Evolutionary conservation across 1,140 invertebrate genomes (phyloP).

Genomic region (Drosophila obscura): DNA sequence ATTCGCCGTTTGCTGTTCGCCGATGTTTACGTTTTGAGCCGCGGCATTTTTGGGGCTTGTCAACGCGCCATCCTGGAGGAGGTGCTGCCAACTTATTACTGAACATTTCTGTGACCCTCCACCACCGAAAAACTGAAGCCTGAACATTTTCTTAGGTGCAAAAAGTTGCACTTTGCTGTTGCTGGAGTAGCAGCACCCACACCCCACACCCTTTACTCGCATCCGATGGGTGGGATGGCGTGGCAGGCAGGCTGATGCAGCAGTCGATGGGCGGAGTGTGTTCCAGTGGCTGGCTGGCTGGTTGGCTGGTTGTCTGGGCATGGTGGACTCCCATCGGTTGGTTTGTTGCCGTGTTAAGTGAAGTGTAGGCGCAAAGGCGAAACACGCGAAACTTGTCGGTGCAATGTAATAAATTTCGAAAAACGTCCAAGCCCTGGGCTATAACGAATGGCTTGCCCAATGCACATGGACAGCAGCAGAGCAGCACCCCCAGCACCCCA

Average conservation of each 20-base stretch:
- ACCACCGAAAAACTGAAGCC: constrained; percentile 11
- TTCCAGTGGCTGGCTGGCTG: not conserved
- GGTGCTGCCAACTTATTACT: constrained; percentile 50
- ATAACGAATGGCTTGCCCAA: constrained; percentile 76
- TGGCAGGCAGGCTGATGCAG: too few relatives aligned
- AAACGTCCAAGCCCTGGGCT: constrained; percentile 62
- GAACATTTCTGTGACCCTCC: too few relatives aligned
- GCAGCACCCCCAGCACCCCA: constrained; percentile 14
- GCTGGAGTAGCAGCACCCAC: not conserved
- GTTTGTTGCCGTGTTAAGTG: constrained; percentile 60
- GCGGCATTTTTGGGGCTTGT: constrained; percentile 61
- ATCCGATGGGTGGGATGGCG: too few relatives aligned
- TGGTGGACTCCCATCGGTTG: constrained; percentile 1
- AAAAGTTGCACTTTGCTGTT: constrained; percentile 71
- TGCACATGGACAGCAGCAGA: constrained; percentile 48
- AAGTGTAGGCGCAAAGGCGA: constrained; percentile 76
- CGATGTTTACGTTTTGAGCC: constrained; percentile 62
- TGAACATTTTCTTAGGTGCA: constrained; percentile 72
- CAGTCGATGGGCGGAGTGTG: not conserved
- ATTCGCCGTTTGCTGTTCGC: constrained; percentile 23
- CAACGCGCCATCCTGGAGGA: constrained; percentile 27
- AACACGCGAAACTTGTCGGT: constrained; percentile 78
- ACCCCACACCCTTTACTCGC: too few relatives aligned
- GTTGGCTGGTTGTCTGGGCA: constrained; percentile 7
- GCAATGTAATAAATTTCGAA: constrained; percentile 77